Conservation (phyloP, 2,888 invertebrate genomes). For the Heliconius ethilla region DNA sequence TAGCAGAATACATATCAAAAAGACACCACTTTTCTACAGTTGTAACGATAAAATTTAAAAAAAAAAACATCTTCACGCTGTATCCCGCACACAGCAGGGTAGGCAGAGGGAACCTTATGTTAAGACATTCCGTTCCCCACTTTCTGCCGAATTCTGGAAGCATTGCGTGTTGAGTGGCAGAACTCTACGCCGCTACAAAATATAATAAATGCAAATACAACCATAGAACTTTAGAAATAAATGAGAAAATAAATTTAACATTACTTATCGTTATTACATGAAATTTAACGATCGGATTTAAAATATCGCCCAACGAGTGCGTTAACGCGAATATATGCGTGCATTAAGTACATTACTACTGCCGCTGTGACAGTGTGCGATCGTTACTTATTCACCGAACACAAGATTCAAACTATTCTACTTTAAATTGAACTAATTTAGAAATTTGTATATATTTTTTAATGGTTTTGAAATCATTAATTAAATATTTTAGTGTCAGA, state of each 20-base stretch:
- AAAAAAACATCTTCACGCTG: too few species aligned
- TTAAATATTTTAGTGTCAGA: too few species aligned
- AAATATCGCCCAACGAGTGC: conserved; percentile 7
- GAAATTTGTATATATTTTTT: too few species aligned
- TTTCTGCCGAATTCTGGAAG: too few species aligned
- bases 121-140: too few species aligned
- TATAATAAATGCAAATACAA: neutral
- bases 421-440: neutral
- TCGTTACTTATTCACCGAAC: neutral
- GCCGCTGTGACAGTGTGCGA: neutral
- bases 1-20: too few species aligned
- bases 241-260: neutral
- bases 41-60: too few species aligned
- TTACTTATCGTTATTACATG: conserved; percentile 7
- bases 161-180: too few species aligned
- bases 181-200: neutral
- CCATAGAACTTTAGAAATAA: neutral
- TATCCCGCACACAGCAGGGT: too few species aligned
- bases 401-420: neutral
- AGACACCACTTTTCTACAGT: too few species aligned
- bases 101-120: too few species aligned
- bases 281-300: conserved; percentile 21
- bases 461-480: too few species aligned
- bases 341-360: conserved; percentile 11
- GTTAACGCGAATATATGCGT: conserved; percentile 16